Evolutionary conservation across 2,888 invertebrate genomes (phyloP).

Genomic region (Noctua comes): DNA sequence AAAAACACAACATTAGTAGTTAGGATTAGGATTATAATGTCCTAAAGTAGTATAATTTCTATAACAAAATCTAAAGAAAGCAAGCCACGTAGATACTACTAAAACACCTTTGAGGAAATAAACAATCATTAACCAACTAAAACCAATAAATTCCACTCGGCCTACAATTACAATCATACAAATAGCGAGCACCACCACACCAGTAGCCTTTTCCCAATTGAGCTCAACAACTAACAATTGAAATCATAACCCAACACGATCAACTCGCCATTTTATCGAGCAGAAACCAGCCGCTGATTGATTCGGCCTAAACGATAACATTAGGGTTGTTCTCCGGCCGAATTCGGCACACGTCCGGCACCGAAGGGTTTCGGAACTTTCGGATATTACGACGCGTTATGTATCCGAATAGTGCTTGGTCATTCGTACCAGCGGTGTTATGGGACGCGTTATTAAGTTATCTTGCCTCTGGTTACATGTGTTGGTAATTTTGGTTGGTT

Average conservation of each 20-base stretch:
- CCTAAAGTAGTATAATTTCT: neutral
- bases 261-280: slow-evolving; percentile 57
- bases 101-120: neutral
- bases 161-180: neutral
- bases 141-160: neutral
- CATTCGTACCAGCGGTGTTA: slow-evolving; percentile 66
- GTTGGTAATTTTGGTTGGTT: slow-evolving; percentile 60
- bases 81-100: neutral
- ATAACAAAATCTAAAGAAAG: neutral
- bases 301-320: slow-evolving; percentile 62
- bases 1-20: too few relatives aligned
- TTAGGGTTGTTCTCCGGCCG: slow-evolving; percentile 52
- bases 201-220: slow-evolving; percentile 22
- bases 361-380: slow-evolving; percentile 58
- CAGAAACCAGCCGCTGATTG: slow-evolving; percentile 60
- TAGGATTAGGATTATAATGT: neutral
- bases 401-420: slow-evolving; percentile 64
- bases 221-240: slow-evolving; percentile 31
- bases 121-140: neutral
- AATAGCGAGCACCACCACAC: slow-evolving; percentile 2
- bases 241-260: slow-evolving; percentile 61
- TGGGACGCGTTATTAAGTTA: slow-evolving; percentile 68
- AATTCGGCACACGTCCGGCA: slow-evolving; percentile 65
- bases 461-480: slow-evolving; percentile 61
- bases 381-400: slow-evolving; percentile 62